Conservation (phyloP, 2,888 invertebrate genomes). For the Clanis bilineata region DNA sequence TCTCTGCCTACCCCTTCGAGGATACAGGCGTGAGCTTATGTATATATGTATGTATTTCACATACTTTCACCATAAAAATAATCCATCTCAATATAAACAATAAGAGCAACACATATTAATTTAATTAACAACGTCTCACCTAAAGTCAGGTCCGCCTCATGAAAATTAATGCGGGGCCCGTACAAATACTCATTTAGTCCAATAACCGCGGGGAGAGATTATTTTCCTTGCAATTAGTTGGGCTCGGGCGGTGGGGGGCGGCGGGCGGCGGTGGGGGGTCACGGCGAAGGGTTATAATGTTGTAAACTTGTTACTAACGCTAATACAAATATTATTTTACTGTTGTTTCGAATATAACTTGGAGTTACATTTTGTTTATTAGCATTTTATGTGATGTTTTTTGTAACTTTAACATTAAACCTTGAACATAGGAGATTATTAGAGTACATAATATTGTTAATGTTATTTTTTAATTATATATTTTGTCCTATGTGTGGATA, state of each 20-base stretch:
- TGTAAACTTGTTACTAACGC: conserved; percentile 9
- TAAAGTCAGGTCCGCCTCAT: conserved; percentile 31
- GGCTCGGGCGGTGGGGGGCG: neutral
- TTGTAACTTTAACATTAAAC: no score
- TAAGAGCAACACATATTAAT: conserved; percentile 27
- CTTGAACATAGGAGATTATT: no score
- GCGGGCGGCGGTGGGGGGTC: conserved; percentile 4
- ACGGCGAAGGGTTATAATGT: conserved; percentile 7
- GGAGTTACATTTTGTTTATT: neutral
- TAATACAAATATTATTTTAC: conserved; percentile 10
- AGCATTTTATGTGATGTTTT: neutral
- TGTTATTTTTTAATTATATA: no score
- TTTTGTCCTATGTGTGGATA: no score
- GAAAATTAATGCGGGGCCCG: conserved; percentile 50
- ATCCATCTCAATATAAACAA: neutral
- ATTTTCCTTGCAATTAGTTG: conserved; percentile 49
- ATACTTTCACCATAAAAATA: neutral
- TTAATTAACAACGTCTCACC: conserved; percentile 42
- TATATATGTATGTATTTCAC: no score
- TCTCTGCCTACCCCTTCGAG: no score
- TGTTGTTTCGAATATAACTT: neutral
- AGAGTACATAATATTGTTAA: no score
- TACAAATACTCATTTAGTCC: conserved; percentile 48
- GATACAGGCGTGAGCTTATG: no score
- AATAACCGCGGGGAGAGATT: conserved; percentile 50